Evolutionary conservation across 2,888 invertebrate species (phyloP), one percentile per base, ranked within the genome.

Genomic region (Phaedon cochleariae): DNA sequence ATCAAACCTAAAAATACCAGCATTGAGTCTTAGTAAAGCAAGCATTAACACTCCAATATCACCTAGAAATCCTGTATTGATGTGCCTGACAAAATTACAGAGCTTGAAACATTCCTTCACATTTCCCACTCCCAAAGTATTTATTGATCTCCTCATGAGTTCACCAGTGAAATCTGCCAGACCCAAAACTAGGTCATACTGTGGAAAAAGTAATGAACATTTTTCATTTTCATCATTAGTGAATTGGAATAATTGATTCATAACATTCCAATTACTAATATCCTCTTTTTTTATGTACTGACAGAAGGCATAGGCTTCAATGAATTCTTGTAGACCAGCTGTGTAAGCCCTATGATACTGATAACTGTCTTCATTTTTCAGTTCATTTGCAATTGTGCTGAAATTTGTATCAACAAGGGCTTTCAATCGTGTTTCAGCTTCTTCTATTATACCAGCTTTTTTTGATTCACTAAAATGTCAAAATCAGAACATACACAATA

Each of bases 91-190:
- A 73, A 91, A 89, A 64, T 87, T 87, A 77, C 93, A 93, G 0
- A 89, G 88, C 60, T 88, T 85, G 77, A 89, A 89, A 79, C 94
- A 94, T 51, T 89, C 89, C 1, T 88, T 87, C 12, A 90, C 87
- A 70, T 94, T 90, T 0, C 94, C 94, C 65, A 88, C 87, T 0
- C 92, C 90, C 62, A 96, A 86, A 74, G 91, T 91, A 79, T 92
- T 94, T 6, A 97, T 93, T 59, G 95, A 94, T 73, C 91, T 89
- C 55, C 96, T 86, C 96, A 97, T 97, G 48, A 96, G 81, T 82
- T 97, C 97, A 0, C 96, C 96, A 0, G 94, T 95, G 26, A 96
- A 85, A 84, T 97, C 96, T 0, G 92, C 92, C 34, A 96, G 82
- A 0, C 96, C 96, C 45, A 96, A 83, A 78, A 96, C 84, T 73